Percentiles rank a stretch among this genome's conserved stretches.
Evolutionary conservation across 2,113 vertebrate genomes (phyloP).

Genomic region (Trichomycterus rosablanca): DNA sequence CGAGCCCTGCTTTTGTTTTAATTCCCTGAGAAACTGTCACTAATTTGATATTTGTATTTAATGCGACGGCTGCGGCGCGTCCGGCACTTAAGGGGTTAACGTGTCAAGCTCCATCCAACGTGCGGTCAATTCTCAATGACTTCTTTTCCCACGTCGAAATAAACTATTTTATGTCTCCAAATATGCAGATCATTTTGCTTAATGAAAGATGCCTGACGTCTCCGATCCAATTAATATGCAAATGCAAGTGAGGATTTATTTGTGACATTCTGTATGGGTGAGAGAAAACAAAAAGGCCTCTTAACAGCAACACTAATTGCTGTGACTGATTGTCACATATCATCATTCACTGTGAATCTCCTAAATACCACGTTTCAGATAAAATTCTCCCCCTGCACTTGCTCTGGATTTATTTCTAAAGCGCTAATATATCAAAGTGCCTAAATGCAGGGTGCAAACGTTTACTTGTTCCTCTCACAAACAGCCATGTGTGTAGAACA

Average conservation of each 20-base stretch:
- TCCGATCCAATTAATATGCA: conserved; percentile 99
- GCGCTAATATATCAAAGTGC: conserved; percentile 46
- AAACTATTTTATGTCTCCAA: conserved; percentile 99
- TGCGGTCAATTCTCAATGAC: conserved; percentile 92
- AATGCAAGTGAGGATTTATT: conserved; percentile 99
- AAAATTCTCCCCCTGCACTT: conserved; percentile 57
- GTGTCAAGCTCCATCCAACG: conserved; percentile 61
- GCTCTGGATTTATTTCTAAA: conserved; percentile 58
- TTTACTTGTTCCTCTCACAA: conserved; percentile 30
- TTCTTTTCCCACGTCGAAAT: conserved; percentile 98
- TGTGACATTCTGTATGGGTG: conserved; percentile 99
- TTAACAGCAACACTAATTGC: conserved; percentile 99
- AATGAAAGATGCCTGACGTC: conserved; percentile 99
- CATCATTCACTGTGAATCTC: conserved; percentile 98
- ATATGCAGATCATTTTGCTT: conserved; percentile 99
- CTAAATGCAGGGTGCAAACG: conserved; percentile 32
- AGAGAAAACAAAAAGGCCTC: conserved; percentile 99
- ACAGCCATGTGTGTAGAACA: no score
- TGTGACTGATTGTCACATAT: conserved; percentile 99
- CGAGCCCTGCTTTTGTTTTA: no score
- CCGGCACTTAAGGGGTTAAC: conserved; percentile 62
- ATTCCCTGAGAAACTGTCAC: conserved; percentile 54
- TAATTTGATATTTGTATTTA: conserved; percentile 57
- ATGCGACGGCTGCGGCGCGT: conserved; percentile 30
- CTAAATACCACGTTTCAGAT: conserved; percentile 83